Evolutionary conservation across 2,113 vertebrate genomes (phyloP), one percentile per base, ranked within the genome.

Genomic region (Promerops cafer): DNA sequence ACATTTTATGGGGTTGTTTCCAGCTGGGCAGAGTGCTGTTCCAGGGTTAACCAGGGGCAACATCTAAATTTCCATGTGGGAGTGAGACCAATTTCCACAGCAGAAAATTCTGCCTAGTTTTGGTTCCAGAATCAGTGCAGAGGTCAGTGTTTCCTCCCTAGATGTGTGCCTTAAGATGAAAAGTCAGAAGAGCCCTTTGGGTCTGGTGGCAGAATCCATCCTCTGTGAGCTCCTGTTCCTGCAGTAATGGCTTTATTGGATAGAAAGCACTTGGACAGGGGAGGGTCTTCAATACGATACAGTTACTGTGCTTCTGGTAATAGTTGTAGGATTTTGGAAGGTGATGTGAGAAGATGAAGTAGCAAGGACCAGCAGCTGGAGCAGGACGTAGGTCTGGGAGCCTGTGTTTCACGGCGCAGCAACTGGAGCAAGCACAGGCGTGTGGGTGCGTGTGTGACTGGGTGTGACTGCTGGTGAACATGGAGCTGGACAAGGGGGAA

Each of bases 381-480:
- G 63, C 4, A 10, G 60, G n/a, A n/a, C 1, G 0, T 22, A 11
- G n/a, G 11, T 37, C 49, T 39, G n/a, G 37, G n/a, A 70, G 28
- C 45, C 52, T 4, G 1, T 52, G 59, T 86, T 42, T 72, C 2
- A 2, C 7, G 59, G 65, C 52, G 23, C 47, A n/a, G 53, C 59
- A 45, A 1, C 18, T 50, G 80, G 26, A 66, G 63, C 33, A 23
- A 49, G 20, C 15, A 7, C 3, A 11, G 52, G 28, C 0, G 0
- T 40, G 47, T 26, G 9, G 31, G 13, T 16, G 9, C 16, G 13
- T 9, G 42, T 27, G 56, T 52, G 44, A 27, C 27, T 1, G 3
- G 11, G 27, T 3, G 60, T 63, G 70, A 31, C 45, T 65, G 52
- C 24, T 61, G 35, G 27, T 4, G 9, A 35, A 3, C 47, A 0